Base-by-base conservation (phyloP, 2,113 vertebrate species). In the Callocephalon fimbriatum region DNA sequence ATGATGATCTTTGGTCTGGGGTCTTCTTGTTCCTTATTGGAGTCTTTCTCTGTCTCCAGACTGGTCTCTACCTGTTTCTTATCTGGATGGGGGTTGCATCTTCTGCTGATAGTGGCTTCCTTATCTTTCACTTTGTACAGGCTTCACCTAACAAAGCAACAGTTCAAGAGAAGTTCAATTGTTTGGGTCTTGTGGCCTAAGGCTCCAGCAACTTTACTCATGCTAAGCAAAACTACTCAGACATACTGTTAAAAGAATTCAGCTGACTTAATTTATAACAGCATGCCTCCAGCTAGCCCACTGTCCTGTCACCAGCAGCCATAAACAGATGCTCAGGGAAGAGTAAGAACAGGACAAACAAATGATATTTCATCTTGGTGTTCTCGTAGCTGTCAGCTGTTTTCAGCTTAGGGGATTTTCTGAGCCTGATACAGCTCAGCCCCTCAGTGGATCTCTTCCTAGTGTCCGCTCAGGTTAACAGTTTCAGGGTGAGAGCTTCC, bases 211-310 rank as follows among this genome's bases (percentile, higher is more conserved):
- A 15, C 21, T 58, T 58, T 58, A 58, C n/a, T 35, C 56, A 58
- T 22, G 21, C 56, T 22, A 58, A 35, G 32, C 56, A 58, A 23
- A 58, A 21, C 56, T 35, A 22, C 56, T 35, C 32, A 35, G 56
- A 58, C 32, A 58, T 22, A n/a, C 32, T 15, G 32, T 58, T 58
- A 58, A 23, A 58, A 22, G 56, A n/a, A 35, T 58, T 22, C 56
- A 15, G 6, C 32, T 22, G 9, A 58, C 56, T 58, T 35, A 15
- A 22, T 22, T 58, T 35, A 23, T 32, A 58, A 1, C 56, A n/a
- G 21, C 0, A 0, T 7, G 20, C 63, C 25, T 50, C 20, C 58
- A 63, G 47, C 45, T 31, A 75, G 10, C 18, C 6, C 5, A 3
- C 37, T 88, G 51, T 37, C 37, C 32, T 67, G 13, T 67, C 29